Conservation (phyloP, 1,140 invertebrate species). For the Nephila pilipes region DNA sequence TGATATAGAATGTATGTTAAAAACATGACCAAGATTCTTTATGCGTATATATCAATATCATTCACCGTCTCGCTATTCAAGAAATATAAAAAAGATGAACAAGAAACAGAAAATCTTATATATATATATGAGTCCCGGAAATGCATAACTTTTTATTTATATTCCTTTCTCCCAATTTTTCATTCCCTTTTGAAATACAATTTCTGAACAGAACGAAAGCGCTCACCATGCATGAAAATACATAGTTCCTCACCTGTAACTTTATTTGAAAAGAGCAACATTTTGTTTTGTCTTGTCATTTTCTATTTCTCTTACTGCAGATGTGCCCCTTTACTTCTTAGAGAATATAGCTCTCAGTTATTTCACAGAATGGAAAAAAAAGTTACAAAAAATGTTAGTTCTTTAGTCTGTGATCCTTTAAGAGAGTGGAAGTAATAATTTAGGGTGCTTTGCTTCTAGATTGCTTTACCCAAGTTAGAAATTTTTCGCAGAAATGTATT, state of each 20-base stretch:
- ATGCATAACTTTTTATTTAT: slow-evolving; percentile 38
- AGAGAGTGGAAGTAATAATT: slow-evolving; percentile 21
- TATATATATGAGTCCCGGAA: neutral
- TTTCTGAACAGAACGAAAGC: slow-evolving; percentile 1
- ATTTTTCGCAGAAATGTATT: neutral
- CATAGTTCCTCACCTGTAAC: slow-evolving; percentile 39
- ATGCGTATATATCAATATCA: slow-evolving; percentile 6
- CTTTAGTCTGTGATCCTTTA: neutral
- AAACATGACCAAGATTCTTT: slow-evolving; percentile 3
- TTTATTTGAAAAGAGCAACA: slow-evolving; percentile 28
- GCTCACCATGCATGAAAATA: neutral
- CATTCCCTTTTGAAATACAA: slow-evolving; percentile 26
- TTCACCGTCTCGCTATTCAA: neutral
- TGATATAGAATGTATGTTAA: neutral
- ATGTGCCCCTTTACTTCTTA: neutral
- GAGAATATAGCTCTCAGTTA: neutral
- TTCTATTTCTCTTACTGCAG: slow-evolving; percentile 18
- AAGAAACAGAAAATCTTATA: neutral
- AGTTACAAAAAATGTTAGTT: neutral
- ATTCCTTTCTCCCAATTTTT: slow-evolving; percentile 10
- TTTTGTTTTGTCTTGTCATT: slow-evolving; percentile 31
- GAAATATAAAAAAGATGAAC: neutral
- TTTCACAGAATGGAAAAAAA: neutral
- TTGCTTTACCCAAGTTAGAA: neutral
- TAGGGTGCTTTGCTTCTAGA: neutral